These are phyloP conservation scores for Syritta pipiens DNA, from an alignment of 2,888 invertebrate genomes.

Conservation along the genomic window DNA sequence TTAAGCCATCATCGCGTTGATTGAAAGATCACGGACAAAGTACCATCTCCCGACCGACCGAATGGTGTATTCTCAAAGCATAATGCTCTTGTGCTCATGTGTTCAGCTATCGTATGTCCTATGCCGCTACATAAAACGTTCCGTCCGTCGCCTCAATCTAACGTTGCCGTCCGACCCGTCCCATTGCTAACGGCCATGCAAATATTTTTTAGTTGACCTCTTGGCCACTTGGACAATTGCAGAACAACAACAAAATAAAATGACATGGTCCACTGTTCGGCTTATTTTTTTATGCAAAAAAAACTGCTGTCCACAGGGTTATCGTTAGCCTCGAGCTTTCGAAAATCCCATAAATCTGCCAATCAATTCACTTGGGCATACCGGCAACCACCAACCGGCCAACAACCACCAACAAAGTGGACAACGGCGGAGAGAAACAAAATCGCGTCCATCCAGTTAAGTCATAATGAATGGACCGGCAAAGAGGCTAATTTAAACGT, in stretches of 20 bases:
- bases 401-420: neutral
- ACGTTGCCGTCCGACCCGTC: constrained; percentile 18
- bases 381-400: neutral
- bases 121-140: neutral
- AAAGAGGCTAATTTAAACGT: constrained; percentile 52
- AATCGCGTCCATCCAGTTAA: constrained; percentile 36
- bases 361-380: constrained; percentile 51
- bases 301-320: constrained; percentile 61
- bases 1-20: no score
- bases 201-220: constrained; percentile 54
- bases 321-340: constrained; percentile 51
- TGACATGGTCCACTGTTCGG: constrained; percentile 50
- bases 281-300: constrained; percentile 60
- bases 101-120: neutral
- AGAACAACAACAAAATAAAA: constrained; percentile 18
- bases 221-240: constrained; percentile 62
- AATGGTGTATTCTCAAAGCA: no score
- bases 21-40: no score
- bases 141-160: neutral
- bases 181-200: constrained; percentile 31
- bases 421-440: neutral
- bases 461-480: constrained; percentile 60
- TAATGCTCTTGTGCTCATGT: neutral
- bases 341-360: constrained; percentile 61
- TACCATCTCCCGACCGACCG: no score